Base-by-base conservation (phyloP, 30 jellyfish, hydroid and myxozoan species). In the Turritopsis rubra region DNA sequence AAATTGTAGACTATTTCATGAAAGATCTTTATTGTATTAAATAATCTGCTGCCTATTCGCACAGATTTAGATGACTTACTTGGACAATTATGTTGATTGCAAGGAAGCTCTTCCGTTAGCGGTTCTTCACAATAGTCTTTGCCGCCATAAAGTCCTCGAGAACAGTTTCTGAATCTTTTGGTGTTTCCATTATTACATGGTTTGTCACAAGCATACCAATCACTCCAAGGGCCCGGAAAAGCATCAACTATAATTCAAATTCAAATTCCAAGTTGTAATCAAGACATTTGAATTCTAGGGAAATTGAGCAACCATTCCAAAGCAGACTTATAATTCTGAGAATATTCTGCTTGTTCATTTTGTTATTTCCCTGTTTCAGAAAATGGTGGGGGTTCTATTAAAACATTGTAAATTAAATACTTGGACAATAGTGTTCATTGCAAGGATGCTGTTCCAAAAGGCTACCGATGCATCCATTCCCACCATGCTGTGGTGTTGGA, bases 401-500 rank as follows among this genome's bases (percentile, higher is more conserved):
- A n/a, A n/a, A n/a, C n/a, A n/a, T n/a, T 41, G 5, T 3, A 41
- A 41, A 41, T 41, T 7, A 66, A 21, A 23, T 80, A 80, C 87
- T 65, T 25, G 87, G 87, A 53, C 87, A 80, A 29, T 24, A 80
- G 21, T 80, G 87, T 16, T 30, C 28, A 54, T 80, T 80, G 54
- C 87, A 80, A 0, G 21, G 24, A 16, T 28, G 53, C 23, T 21
- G 29, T 53, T 53, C 79, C 1, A 17, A 7, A 8, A n/a, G 18
- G 9, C 29, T 18, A 53, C 87, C 87, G 1, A 80, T 21, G n/a
- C 87, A 80, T 13, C 18, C 53, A 22, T 22, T 1, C 13, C 87
- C 87, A 80, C 82, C 53, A 53, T 16, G 65, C 3, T 25, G 78
- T 26, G 87, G 87, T 80, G 79, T 0, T 26, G 87, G 87, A 16